A percentile compares a stretch with the other conserved stretches of the same genome.
Conservation (phyloP, 2,113 vertebrate genomes). For the Pogona vitticeps region DNA sequence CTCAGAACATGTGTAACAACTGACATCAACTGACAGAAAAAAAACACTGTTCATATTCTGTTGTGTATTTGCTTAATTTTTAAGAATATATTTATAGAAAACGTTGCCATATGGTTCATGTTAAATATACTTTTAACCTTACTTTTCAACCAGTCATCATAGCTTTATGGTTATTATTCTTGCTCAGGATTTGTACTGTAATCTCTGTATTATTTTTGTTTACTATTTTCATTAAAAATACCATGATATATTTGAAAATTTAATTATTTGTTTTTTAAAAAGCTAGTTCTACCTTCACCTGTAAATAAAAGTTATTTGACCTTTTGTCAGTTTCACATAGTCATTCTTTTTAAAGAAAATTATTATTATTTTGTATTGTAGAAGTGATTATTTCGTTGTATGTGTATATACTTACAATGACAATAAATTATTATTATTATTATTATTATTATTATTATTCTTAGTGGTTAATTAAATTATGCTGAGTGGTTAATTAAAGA, state of each 20-base stretch:
- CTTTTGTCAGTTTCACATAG: background rate
- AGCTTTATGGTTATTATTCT: background rate
- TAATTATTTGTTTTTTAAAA: background rate
- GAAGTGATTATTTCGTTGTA: no score
- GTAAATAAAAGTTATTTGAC: background rate
- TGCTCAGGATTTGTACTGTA: background rate
- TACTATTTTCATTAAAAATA: background rate
- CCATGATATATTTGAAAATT: constrained; percentile 1
- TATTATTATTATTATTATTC: no score
- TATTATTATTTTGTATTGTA: background rate
- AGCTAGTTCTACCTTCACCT: background rate
- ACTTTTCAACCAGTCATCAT: rapidly evolving
- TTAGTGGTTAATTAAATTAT: no score
- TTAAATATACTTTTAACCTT: background rate
- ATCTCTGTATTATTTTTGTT: background rate
- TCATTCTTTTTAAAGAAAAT: no score
- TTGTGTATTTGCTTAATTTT: constrained; percentile 1
- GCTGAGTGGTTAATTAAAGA: background rate
- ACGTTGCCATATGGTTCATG: background rate
- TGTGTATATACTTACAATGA: no score
- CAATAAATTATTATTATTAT: no score
- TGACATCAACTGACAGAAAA: background rate
- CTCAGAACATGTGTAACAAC: background rate
- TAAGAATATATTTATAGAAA: background rate
- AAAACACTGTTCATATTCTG: background rate